These are phyloP conservation scores for Dichetophora obliterata DNA, from an alignment of 2,888 invertebrate genomes.

Conservation along the genomic window DNA sequence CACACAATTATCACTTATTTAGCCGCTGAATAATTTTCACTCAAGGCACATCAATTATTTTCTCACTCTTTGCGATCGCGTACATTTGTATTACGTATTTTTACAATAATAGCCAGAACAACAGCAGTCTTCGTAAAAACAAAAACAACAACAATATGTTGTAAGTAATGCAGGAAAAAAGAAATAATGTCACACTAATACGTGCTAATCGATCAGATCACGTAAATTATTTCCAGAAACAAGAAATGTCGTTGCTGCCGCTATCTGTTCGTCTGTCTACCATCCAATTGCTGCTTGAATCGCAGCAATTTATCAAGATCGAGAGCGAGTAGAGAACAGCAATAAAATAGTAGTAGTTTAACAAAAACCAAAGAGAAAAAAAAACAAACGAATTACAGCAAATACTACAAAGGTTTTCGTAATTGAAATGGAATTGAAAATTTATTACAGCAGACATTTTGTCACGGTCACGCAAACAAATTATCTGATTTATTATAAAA, in stretches of 20 bases:
- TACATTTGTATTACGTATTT: too few species aligned
- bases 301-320: constrained; percentile 1
- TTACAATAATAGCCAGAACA: not conserved
- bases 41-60: constrained; percentile 32
- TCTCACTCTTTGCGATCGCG: constrained; percentile 16
- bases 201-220: constrained; percentile 54
- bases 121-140: not conserved
- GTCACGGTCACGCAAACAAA: constrained; percentile 51
- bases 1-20: constrained; percentile 13
- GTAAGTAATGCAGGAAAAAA: not conserved
- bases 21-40: constrained; percentile 33
- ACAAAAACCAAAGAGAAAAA: not conserved
- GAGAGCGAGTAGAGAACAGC: constrained; percentile 18
- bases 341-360: not conserved
- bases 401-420: constrained; percentile 18
- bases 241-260: constrained; percentile 41
- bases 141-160: not conserved
- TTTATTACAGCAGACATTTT: constrained; percentile 44
- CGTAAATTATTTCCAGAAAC: constrained; percentile 50
- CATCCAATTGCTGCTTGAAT: not conserved
- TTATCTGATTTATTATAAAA: constrained; percentile 45
- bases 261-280: not conserved
- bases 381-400: not conserved
- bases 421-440: constrained; percentile 39
- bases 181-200: constrained; percentile 36